Evolutionary conservation across 2,113 vertebrate genomes (phyloP).

Genomic region (Anarrhichthys ocellatus): DNA sequence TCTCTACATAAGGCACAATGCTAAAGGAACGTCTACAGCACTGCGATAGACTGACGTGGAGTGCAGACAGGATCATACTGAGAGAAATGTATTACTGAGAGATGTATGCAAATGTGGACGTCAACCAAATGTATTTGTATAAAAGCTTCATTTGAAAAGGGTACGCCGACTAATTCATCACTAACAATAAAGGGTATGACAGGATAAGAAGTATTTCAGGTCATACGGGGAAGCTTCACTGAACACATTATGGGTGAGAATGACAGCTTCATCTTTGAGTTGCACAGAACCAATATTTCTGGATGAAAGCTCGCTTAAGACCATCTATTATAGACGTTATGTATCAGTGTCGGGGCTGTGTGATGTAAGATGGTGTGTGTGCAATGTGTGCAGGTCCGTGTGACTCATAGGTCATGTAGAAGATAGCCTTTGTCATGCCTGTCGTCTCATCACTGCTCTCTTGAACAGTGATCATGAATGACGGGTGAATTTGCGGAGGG

Average conservation of each 20-base stretch:
- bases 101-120: not conserved
- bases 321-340: constrained; percentile 22
- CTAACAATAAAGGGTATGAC: not conserved
- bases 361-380: constrained; percentile 41
- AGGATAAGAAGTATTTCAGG: constrained; percentile 1
- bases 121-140: not conserved
- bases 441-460: constrained; percentile 31
- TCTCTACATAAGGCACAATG: not conserved
- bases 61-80: not conserved
- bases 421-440: constrained; percentile 20
- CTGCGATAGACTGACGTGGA: not conserved
- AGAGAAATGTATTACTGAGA: not conserved
- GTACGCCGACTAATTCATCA: constrained; percentile 26
- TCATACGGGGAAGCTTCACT: constrained; percentile 23
- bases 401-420: constrained; percentile 55
- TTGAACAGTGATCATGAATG: constrained; percentile 42
- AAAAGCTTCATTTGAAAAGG: not conserved
- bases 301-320: constrained; percentile 4
- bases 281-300: constrained; percentile 9
- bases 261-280: constrained; percentile 24
- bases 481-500: constrained; percentile 22
- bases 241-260: not conserved
- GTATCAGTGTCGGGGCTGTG: constrained; percentile 16
- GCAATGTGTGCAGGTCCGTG: constrained; percentile 23
- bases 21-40: not conserved